phyloP scores from a whole-genome alignment of 2,888 invertebrate species.

The Amaurobius ferox region DNA sequence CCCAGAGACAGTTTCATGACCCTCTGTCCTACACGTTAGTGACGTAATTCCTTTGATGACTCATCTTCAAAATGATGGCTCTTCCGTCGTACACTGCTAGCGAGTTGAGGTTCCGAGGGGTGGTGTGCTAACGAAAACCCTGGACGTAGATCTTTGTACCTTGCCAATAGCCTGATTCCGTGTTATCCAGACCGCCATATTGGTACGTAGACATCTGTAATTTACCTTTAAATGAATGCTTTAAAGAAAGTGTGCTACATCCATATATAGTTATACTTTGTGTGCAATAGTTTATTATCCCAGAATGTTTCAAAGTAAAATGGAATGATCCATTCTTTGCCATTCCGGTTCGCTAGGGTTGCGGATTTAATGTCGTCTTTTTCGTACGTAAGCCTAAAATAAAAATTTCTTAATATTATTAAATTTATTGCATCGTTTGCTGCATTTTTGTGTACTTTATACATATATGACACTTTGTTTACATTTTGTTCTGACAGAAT shows the following conservation, averaged over 20 bases:
- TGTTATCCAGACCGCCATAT: conserved; percentile 72
- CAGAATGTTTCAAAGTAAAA: conserved; percentile 26
- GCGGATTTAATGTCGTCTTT: conserved; percentile 60
- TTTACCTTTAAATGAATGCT: conserved; percentile 41
- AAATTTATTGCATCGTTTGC: conserved; percentile 22
- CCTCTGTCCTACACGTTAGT: conserved; percentile 64
- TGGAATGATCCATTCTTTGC: conserved; percentile 18
- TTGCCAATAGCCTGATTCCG: conserved; percentile 71
- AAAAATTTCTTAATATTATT: conserved; percentile 50
- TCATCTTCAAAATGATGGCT: conserved; percentile 64
- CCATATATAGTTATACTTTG: conserved; percentile 6
- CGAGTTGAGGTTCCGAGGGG: conserved; percentile 70
- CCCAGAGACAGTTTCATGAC: conserved; percentile 52
- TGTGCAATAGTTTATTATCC: not conserved
- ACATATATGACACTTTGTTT: conserved; percentile 17
- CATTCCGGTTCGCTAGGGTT: conserved; percentile 45
- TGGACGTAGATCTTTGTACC: conserved; percentile 72
- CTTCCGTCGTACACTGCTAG: conserved; percentile 70
- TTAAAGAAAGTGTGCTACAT: conserved; percentile 16
- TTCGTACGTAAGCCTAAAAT: conserved; percentile 64
- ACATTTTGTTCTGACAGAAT: not conserved
- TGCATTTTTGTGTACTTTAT: not conserved
- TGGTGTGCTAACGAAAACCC: conserved; percentile 61
- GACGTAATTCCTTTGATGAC: conserved; percentile 57
- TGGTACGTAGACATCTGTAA: conserved; percentile 68